Evolutionary conservation across 2,888 invertebrate genomes (phyloP).

Genomic region (Lordiphosa fenestrarum): DNA sequence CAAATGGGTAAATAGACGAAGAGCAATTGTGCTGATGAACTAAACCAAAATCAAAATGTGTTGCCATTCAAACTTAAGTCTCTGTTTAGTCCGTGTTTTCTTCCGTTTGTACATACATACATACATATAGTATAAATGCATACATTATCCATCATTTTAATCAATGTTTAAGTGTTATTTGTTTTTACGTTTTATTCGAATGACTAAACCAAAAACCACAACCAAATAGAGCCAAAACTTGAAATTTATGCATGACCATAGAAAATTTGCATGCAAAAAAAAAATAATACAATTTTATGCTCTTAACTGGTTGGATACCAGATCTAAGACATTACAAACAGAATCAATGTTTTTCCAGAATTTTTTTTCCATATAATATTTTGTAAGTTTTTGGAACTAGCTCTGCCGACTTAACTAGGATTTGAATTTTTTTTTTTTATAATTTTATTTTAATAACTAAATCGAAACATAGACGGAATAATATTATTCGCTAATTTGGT

Average conservation of each 20-base stretch:
- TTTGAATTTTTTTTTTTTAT: no score
- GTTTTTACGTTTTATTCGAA: not conserved
- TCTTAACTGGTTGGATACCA: not conserved
- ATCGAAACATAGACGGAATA: no score
- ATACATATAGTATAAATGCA: slow-evolving; percentile 12
- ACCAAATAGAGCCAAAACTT: not conserved
- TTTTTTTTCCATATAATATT: no score
- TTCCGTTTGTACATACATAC: slow-evolving; percentile 46
- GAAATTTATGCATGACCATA: slow-evolving; percentile 2
- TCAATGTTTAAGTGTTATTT: slow-evolving; percentile 11
- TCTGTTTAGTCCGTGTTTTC: slow-evolving; percentile 60
- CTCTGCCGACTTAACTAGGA: no score
- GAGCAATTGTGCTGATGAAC: slow-evolving; percentile 34
- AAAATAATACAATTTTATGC: not conserved
- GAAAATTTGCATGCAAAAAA: slow-evolving; percentile 6
- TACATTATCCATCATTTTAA: slow-evolving; percentile 24
- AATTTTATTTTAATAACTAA: no score
- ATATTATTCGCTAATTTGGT: no score
- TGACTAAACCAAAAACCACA: slow-evolving; percentile 5
- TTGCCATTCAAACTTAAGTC: slow-evolving; percentile 43
- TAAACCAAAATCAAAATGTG: slow-evolving; percentile 39
- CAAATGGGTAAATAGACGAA: slow-evolving; percentile 86
- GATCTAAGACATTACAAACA: not conserved
- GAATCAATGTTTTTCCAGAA: no score
- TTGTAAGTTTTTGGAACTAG: no score